These are phyloP conservation scores for Nesometra sesokonis DNA, from an alignment of 35 echinoderm and acorn worm genomes.

Conservation along the genomic window DNA sequence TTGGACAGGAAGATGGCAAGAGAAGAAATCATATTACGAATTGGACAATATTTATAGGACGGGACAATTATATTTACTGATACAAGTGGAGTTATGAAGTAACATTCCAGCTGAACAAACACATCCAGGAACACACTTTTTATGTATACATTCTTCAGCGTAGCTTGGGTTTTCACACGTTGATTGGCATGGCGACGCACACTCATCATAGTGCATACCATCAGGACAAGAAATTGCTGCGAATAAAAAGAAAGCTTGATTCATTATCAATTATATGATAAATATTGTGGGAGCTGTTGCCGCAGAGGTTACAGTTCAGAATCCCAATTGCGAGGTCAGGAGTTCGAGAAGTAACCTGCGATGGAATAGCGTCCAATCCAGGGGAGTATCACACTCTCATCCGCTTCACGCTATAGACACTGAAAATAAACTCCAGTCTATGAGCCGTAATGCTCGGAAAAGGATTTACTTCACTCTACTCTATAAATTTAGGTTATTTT, in stretches of 20 bases:
- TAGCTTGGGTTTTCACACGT: conserved; percentile 67
- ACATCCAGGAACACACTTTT: conserved; percentile 75
- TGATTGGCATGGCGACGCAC: conserved; percentile 60
- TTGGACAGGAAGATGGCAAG: too few relatives aligned
- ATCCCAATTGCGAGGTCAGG: too few relatives aligned
- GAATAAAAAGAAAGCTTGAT: conserved; percentile 1
- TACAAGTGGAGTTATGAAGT: conserved; percentile 83
- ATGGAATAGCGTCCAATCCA: too few relatives aligned
- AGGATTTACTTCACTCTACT: neutral
- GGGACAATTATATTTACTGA: conserved; percentile 58
- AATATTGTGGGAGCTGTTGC: neutral
- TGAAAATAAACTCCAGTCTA: too few relatives aligned
- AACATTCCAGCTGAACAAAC: conserved; percentile 84
- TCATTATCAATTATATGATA: neutral
- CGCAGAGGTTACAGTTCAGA: too few relatives aligned
- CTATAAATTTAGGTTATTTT: too few relatives aligned
- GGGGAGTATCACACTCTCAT: too few relatives aligned
- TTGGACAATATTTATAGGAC: neutral
- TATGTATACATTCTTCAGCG: conserved; percentile 21
- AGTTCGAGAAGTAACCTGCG: neutral
- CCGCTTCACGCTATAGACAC: too few relatives aligned
- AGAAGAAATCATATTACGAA: too few relatives aligned
- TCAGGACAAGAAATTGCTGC: conserved; percentile 81
- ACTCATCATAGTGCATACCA: conserved; percentile 70
- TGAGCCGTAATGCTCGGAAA: neutral